phyloP scores from a whole-genome alignment of 1,140 invertebrate species.

The Mercenaria mercenaria region DNA sequence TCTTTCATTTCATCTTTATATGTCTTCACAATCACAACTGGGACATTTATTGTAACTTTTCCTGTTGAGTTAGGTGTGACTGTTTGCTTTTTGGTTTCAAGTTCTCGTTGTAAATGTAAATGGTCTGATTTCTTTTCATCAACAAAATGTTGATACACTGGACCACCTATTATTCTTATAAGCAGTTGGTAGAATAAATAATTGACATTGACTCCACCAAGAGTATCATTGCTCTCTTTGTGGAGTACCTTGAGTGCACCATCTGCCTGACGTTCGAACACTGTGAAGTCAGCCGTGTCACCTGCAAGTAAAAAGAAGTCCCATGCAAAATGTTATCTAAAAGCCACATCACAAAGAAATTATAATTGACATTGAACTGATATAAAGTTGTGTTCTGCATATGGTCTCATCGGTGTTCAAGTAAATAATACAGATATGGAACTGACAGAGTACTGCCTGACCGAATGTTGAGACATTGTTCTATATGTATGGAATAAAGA shows the following conservation, averaged over 20 bases:
- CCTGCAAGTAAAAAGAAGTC: constrained; percentile 17
- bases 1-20: background rate
- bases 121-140: constrained; percentile 48
- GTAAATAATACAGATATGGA: too few relatives aligned
- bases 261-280: constrained; percentile 8
- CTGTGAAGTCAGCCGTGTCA: constrained; percentile 58
- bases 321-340: too few relatives aligned
- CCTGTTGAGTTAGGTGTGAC: background rate
- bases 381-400: too few relatives aligned
- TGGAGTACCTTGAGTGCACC: constrained; percentile 41
- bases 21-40: background rate
- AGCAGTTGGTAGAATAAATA: constrained; percentile 49
- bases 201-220: constrained; percentile 51
- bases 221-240: constrained; percentile 46
- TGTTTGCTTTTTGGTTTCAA: constrained; percentile 46
- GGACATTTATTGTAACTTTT: constrained; percentile 31
- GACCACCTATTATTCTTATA: constrained; percentile 28
- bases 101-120: constrained; percentile 52
- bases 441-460: too few relatives aligned
- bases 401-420: too few relatives aligned
- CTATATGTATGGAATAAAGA: too few relatives aligned
- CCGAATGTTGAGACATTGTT: too few relatives aligned
- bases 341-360: too few relatives aligned
- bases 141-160: constrained; percentile 16
- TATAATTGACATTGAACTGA: too few relatives aligned